Conservation (phyloP, 2,797 vertebrate genomes). For the Threskiornis aethiopicus region DNA sequence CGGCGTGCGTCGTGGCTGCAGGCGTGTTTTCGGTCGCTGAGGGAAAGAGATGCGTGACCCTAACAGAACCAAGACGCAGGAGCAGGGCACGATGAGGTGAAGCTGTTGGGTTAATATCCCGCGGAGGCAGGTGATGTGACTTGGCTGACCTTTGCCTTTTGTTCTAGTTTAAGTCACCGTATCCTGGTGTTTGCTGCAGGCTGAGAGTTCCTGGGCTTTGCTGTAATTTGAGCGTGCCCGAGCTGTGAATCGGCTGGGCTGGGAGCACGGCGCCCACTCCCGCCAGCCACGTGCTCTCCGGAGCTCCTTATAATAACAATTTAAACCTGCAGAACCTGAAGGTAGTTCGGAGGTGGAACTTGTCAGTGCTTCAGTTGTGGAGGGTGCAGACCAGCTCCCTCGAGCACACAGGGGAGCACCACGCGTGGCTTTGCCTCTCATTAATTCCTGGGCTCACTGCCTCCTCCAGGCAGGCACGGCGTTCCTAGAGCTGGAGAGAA, state of each 20-base stretch:
- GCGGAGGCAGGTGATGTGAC: neutral
- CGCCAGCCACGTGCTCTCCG: neutral
- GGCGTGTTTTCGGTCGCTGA: neutral
- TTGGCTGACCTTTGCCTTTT: neutral
- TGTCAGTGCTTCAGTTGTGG: neutral
- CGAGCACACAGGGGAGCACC: rapidly evolving
- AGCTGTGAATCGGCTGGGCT: rapidly evolving
- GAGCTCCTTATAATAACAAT: neutral
- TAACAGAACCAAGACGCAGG: neutral
- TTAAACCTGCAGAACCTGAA: neutral
- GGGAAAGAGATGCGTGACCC: rapidly evolving
- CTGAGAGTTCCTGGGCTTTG: neutral
- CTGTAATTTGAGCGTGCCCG: rapidly evolving
- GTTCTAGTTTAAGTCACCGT: rapidly evolving
- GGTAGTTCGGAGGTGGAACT: neutral
- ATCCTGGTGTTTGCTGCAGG: neutral
- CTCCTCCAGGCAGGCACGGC: rapidly evolving
- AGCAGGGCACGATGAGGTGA: neutral
- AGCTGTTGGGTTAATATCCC: neutral
- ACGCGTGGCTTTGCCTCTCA: rapidly evolving
- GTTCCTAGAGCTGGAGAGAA: neutral
- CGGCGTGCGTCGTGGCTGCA: rapidly evolving
- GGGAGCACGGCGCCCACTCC: rapidly evolving
- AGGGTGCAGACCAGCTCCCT: neutral
- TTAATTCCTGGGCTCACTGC: neutral